Evolutionary conservation across 2,888 invertebrate genomes (phyloP).

Genomic region (Pterostichus madidus): DNA sequence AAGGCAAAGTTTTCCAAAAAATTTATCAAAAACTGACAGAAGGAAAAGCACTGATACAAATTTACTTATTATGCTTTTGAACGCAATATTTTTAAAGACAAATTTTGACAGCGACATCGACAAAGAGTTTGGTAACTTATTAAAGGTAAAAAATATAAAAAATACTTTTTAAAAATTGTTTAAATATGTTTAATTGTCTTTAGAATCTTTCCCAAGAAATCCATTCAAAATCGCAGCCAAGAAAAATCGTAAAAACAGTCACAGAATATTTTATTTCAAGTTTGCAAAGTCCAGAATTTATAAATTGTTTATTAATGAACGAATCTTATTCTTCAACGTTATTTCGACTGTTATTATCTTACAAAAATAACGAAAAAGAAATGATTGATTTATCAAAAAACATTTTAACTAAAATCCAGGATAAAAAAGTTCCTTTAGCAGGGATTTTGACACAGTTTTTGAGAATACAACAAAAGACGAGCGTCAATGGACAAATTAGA

Average conservation of each 20-base stretch:
- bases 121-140: slow-evolving; percentile 72
- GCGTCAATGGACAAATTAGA: background rate
- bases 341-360: slow-evolving; percentile 73
- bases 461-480: slow-evolving; percentile 42
- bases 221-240: background rate
- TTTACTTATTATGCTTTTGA: slow-evolving; percentile 21
- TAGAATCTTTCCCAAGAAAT: slow-evolving; percentile 58
- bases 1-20: slow-evolving; percentile 41
- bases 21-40: background rate
- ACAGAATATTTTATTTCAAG: slow-evolving; percentile 45
- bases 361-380: slow-evolving; percentile 67
- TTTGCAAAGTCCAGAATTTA: slow-evolving; percentile 34
- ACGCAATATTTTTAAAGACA: slow-evolving; percentile 68
- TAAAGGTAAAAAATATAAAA: slow-evolving; percentile 72
- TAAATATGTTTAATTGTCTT: background rate
- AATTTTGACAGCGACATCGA: slow-evolving; percentile 73
- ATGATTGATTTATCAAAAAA: slow-evolving; percentile 67
- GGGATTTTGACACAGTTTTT: slow-evolving; percentile 64
- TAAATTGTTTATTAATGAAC: slow-evolving; percentile 6
- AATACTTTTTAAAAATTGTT: background rate
- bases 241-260: slow-evolving; percentile 39
- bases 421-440: slow-evolving; percentile 65
- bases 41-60: background rate
- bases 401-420: slow-evolving; percentile 68
- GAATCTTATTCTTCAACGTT: slow-evolving; percentile 71